A percentile compares a stretch with the other conserved stretches of the same genome.
Conservation (phyloP, 2,113 vertebrate genomes). For the Pygoscelis antarcticus region DNA sequence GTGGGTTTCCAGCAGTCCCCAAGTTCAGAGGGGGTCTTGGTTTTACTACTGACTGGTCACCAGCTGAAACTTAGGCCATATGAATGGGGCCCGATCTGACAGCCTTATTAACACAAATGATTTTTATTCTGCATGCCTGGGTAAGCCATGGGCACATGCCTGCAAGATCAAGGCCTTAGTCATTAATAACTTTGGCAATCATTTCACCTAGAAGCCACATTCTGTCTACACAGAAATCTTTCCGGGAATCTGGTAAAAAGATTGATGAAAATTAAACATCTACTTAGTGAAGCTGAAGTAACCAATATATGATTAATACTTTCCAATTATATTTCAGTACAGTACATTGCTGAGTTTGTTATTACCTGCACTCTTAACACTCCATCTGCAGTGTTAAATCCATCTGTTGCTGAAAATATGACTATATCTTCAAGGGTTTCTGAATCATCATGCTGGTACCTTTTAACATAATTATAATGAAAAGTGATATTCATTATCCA, state of each 20-base stretch:
- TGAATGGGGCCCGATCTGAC: constrained; percentile 4
- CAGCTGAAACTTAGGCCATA: neutral
- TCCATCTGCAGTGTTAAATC: constrained; percentile 82
- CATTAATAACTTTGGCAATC: constrained; percentile 54
- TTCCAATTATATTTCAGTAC: constrained; percentile 74
- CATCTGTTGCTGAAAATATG: constrained; percentile 84
- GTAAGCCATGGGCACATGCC: constrained; percentile 48
- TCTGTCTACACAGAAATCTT: constrained; percentile 57
- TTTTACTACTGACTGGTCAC: neutral
- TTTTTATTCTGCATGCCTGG: constrained; percentile 41
- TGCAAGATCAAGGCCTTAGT: constrained; percentile 51
- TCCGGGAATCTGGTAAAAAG: constrained; percentile 66
- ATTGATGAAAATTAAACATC: constrained; percentile 72
- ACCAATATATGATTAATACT: constrained; percentile 73
- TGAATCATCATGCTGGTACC: constrained; percentile 89
- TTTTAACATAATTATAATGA: constrained; percentile 75
- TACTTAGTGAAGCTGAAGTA: constrained; percentile 71
- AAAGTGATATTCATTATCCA: constrained; percentile 62
- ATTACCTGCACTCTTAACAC: constrained; percentile 80
- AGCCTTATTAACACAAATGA: constrained; percentile 56
- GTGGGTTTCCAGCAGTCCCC: neutral
- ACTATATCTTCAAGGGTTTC: constrained; percentile 83
- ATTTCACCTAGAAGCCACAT: constrained; percentile 53
- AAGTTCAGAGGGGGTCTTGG: neutral
- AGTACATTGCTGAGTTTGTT: constrained; percentile 72